Evolutionary conservation across 2,113 vertebrate species (phyloP), one percentile per base, ranked within the genome.

Genomic region (Paratilapia polleni): DNA sequence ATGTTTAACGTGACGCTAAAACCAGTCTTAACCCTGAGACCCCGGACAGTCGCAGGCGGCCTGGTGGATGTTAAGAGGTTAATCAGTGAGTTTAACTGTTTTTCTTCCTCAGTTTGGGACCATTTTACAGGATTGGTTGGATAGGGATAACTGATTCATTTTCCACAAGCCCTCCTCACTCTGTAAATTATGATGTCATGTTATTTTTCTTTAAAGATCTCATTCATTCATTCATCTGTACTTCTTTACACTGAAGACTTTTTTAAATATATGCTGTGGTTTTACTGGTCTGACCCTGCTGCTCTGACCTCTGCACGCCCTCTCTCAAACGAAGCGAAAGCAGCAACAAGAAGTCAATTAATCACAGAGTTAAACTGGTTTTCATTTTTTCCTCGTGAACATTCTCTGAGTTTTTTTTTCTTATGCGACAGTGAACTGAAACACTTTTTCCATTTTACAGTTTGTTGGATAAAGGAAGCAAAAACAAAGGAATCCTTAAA

Each of bases 351-450:
- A 26, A 0, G 15, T 49, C 5, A 0, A 22, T 24, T 24, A n/a
- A 26, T 66, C 36, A 0, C 41, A 14, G 1, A 68, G 41, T 49
- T 68, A 0, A 0, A 2, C 22, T 41, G 2, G 14, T 68, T 68
- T 28, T 19, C 22, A 28, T 26, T 19, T 70, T 36, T 36, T 6
- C 34, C 34, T 6, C 11, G 4, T 41, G 2, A 41, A 11, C 10
- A 4, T 11, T 41, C 12, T 41, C 38, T 41, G 38, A 41, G 38
- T 4, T 43, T 31, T 4, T 43, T 31, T 43, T 70, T 0, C 43
- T 49, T 17, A 49, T 49, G 47, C 15, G 47, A 49, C 47, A 17
- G 47, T 70, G 63, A 52, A 2, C 17, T 52, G 49, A 26, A n/a
- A 68, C 63, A 3, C n/a, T 20, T 5, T 6, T 2, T 20, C 15